Conservation (phyloP, 2,797 vertebrate genomes). For the Diglossa cyanea region DNA sequence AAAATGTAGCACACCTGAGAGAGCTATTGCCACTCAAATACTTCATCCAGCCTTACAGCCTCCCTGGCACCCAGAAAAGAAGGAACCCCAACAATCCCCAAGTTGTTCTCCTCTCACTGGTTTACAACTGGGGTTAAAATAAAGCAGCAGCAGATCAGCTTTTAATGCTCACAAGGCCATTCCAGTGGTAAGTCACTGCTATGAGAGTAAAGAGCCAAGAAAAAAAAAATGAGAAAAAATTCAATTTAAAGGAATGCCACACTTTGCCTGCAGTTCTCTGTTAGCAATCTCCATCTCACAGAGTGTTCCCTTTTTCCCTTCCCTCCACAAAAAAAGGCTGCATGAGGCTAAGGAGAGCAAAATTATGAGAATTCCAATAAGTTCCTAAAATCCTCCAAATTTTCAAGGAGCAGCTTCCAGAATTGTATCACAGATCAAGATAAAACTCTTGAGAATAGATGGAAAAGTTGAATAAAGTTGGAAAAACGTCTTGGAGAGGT, state of each 20-base stretch:
- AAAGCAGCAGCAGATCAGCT: neutral
- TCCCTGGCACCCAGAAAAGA: neutral
- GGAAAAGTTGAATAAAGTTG: neutral
- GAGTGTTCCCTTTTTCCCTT: neutral
- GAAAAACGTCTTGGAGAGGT: neutral
- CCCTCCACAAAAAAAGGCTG: neutral
- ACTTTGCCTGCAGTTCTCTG: neutral
- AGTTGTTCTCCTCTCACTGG: neutral
- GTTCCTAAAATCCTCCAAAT: neutral
- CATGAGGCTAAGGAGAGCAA: neutral
- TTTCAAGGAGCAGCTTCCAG: neutral
- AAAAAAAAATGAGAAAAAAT: neutral
- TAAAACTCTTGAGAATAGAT: neutral
- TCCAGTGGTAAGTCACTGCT: neutral
- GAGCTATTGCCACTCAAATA: neutral
- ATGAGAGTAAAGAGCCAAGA: neutral
- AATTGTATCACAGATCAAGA: neutral
- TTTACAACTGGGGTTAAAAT: neutral
- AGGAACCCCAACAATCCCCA: neutral
- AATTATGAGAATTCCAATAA: neutral
- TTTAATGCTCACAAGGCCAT: neutral
- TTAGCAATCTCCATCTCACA: neutral
- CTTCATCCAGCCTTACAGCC: neutral
- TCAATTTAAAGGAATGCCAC: neutral
- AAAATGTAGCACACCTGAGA: neutral